Conservation (phyloP, 2,113 vertebrate genomes). For the Pungitius pungitius region DNA sequence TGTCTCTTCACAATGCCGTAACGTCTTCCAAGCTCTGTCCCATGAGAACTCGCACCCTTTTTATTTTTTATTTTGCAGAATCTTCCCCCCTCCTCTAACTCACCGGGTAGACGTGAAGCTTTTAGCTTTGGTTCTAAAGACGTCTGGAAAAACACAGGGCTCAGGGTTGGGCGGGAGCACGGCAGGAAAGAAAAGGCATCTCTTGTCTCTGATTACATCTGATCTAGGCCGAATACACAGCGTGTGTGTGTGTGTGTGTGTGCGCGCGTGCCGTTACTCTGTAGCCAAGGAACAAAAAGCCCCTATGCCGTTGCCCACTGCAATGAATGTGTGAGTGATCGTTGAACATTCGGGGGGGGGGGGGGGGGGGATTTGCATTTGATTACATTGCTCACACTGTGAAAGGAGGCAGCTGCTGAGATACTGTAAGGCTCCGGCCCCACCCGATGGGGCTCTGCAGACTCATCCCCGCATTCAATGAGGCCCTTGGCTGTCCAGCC, state of each 20-base stretch:
- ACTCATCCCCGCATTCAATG: constrained; percentile 58
- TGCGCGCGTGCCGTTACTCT: constrained; percentile 3
- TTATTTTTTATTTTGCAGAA: neutral
- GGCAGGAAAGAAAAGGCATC: constrained; percentile 42
- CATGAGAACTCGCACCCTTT: neutral
- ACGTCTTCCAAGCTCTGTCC: constrained; percentile 33
- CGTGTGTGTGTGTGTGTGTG: neutral
- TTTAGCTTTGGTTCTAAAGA: neutral
- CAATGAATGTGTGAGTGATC: constrained; percentile 51
- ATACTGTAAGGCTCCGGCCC: constrained; percentile 33
- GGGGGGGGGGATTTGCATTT: constrained; percentile 68
- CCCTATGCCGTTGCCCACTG: constrained; percentile 30
- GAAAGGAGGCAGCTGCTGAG: constrained; percentile 54
- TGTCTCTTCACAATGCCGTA: constrained; percentile 32
- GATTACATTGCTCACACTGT: constrained; percentile 70
- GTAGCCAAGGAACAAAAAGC: constrained; percentile 51
- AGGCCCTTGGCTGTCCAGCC: constrained; percentile 48
- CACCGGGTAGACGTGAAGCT: neutral
- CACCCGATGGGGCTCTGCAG: constrained; percentile 40
- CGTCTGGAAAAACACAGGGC: neutral
- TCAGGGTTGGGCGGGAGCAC: constrained; percentile 26
- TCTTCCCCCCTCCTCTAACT: no score
- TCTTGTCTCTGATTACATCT: constrained; percentile 55
- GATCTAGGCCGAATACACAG: constrained; percentile 15
- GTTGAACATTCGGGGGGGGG: constrained; percentile 34